Evolutionary conservation across 2,888 invertebrate genomes (phyloP).

Genomic region (Chydorus sphaericus): DNA sequence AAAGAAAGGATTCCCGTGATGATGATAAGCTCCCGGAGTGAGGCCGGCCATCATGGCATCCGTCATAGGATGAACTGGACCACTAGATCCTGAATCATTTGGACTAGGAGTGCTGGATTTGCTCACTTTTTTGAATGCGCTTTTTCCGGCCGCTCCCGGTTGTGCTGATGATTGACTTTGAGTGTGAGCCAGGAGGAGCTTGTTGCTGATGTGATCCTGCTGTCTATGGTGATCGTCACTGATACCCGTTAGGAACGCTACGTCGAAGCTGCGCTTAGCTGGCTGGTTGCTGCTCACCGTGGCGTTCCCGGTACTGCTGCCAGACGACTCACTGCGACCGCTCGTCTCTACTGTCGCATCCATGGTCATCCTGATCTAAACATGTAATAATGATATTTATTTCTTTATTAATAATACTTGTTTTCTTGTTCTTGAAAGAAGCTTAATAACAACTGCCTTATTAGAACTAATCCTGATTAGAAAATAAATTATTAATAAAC

Average conservation of each 20-base stretch:
- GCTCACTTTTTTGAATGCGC: conserved; percentile 2
- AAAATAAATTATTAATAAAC: neutral
- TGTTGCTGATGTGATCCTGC: conserved; percentile 5
- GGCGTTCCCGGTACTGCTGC: conserved; percentile 16
- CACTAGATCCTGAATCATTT: neutral
- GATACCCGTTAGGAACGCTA: conserved; percentile 50
- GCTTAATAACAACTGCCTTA: neutral
- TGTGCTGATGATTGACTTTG: neutral
- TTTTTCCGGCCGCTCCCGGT: neutral
- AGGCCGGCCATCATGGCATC: neutral
- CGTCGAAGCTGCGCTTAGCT: conserved; percentile 68
- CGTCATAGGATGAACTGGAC: neutral
- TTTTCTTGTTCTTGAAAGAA: neutral
- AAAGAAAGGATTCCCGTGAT: conserved; percentile 17
- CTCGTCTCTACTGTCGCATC: conserved; percentile 16
- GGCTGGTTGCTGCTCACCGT: conserved; percentile 30
- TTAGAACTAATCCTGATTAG: neutral
- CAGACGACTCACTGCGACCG: neutral
- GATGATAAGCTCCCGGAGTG: neutral
- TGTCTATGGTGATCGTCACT: neutral
- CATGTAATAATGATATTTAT: neutral
- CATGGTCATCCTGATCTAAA: conserved; percentile 20
- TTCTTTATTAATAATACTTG: neutral
- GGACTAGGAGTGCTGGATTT: neutral
- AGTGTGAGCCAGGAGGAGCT: neutral